phyloP scores from a whole-genome alignment of 2,113 vertebrate genomes.

The Sylvilagus bachmani region DNA sequence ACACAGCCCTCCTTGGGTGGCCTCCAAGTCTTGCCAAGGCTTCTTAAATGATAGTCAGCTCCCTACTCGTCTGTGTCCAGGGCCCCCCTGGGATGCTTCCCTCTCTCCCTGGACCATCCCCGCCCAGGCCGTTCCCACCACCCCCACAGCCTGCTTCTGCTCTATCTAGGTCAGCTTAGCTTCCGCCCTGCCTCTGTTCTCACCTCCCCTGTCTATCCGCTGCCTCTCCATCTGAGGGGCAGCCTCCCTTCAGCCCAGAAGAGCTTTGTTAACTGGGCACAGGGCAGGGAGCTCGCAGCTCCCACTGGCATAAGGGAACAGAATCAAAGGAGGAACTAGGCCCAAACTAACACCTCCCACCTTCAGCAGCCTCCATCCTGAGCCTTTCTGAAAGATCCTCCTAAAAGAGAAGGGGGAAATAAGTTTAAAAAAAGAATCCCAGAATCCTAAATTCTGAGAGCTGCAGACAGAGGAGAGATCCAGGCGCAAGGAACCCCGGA shows the following conservation, averaged over 20 bases:
- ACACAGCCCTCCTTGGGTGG: neutral
- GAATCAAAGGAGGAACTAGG: slow-evolving; percentile 3
- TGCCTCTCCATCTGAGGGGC: neutral
- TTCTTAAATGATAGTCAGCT: neutral
- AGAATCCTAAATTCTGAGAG: slow-evolving; percentile 47
- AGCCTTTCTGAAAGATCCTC: slow-evolving; percentile 61
- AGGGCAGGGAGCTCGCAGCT: neutral
- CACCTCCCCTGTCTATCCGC: neutral
- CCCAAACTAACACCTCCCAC: slow-evolving; percentile 40
- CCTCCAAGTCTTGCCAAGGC: neutral
- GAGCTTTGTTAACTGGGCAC: neutral
- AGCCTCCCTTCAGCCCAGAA: slow-evolving; percentile 13
- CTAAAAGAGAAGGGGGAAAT: slow-evolving; percentile 50
- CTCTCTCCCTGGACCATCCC: neutral
- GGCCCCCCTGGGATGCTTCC: neutral
- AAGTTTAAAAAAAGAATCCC: slow-evolving; percentile 51
- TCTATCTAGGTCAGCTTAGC: slow-evolving; percentile 67
- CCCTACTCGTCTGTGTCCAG: neutral
- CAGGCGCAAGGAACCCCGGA: slow-evolving; percentile 36
- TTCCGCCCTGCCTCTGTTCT: slow-evolving; percentile 25
- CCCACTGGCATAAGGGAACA: neutral
- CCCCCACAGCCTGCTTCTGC: neutral
- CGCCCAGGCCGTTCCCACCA: neutral
- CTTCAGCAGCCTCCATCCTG: neutral
- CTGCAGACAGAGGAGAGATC: slow-evolving; percentile 43